phyloP scores from a whole-genome alignment of 1,140 invertebrate genomes.

The Atta cephalotes region DNA sequence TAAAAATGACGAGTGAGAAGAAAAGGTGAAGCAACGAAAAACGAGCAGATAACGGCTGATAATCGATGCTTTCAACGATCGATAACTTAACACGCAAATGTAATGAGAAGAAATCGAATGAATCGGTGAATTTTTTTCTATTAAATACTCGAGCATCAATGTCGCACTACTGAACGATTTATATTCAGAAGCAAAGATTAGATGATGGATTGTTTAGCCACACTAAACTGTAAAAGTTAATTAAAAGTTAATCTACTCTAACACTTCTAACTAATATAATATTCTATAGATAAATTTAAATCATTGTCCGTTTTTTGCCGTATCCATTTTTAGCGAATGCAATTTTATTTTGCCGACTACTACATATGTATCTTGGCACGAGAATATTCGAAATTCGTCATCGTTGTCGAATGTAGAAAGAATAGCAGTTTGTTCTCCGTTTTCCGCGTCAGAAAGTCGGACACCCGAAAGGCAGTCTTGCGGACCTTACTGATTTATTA shows the following conservation, averaged over 20 bases:
- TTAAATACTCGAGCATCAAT: slow-evolving; percentile 43
- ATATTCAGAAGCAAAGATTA: slow-evolving; percentile 25
- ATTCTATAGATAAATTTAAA: background rate
- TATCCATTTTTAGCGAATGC: background rate
- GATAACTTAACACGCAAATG: slow-evolving; percentile 35
- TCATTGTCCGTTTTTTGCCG: background rate
- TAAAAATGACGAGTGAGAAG: slow-evolving; percentile 67
- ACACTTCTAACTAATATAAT: background rate
- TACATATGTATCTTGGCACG: background rate
- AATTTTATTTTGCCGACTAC: background rate
- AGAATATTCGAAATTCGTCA: slow-evolving; percentile 36
- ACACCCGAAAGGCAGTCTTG: slow-evolving; percentile 26
- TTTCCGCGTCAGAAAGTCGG: slow-evolving; percentile 47
- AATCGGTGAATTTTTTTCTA: slow-evolving; percentile 43
- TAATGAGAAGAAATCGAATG: slow-evolving; percentile 47
- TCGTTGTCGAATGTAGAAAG: slow-evolving; percentile 8
- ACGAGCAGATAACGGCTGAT: slow-evolving; percentile 21
- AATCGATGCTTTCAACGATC: slow-evolving; percentile 39
- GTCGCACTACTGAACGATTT: background rate
- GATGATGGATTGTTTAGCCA: background rate
- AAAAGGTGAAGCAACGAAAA: slow-evolving; percentile 56
- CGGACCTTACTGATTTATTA: slow-evolving; percentile 70
- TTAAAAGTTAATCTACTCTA: background rate
- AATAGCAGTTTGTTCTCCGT: slow-evolving; percentile 46
- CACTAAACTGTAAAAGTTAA: no score